These are phyloP conservation scores for Hemithea aestivaria DNA, from an alignment of 2,888 invertebrate species.

Conservation along the genomic window DNA sequence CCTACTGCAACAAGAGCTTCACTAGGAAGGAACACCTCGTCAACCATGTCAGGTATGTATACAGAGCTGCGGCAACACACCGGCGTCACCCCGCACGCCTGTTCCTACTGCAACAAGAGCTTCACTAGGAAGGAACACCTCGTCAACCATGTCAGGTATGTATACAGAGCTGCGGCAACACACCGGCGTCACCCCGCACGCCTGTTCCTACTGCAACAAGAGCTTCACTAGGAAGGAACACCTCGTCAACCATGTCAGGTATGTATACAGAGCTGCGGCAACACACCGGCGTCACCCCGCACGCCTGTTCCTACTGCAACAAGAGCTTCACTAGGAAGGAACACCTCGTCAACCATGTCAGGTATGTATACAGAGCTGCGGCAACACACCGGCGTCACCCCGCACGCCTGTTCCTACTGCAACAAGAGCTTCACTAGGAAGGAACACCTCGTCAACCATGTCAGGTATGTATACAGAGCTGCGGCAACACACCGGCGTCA, in stretches of 20 bases:
- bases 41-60: too few species aligned
- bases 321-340: conserved; percentile 88
- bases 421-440: conserved; percentile 86
- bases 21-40: conserved; percentile 92
- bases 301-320: conserved; percentile 84
- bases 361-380: too few species aligned
- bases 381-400: conserved; percentile 84
- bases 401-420: conserved; percentile 85
- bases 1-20: conserved; percentile 83
- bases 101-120: conserved; percentile 84
- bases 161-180: conserved; percentile 88
- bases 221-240: conserved; percentile 89
- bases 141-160: conserved; percentile 91
- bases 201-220: conserved; percentile 85
- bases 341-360: conserved; percentile 92
- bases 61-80: conserved; percentile 87
- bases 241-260: conserved; percentile 92
- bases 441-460: conserved; percentile 93
- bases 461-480: too few species aligned
- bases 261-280: too few species aligned
- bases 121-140: conserved; percentile 91
- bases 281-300: conserved; percentile 84
- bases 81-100: conserved; percentile 84
- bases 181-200: conserved; percentile 84
- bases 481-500: conserved; percentile 85